Base-by-base conservation (phyloP, 2,888 invertebrate genomes). In the Punctoribates punctum region DNA sequence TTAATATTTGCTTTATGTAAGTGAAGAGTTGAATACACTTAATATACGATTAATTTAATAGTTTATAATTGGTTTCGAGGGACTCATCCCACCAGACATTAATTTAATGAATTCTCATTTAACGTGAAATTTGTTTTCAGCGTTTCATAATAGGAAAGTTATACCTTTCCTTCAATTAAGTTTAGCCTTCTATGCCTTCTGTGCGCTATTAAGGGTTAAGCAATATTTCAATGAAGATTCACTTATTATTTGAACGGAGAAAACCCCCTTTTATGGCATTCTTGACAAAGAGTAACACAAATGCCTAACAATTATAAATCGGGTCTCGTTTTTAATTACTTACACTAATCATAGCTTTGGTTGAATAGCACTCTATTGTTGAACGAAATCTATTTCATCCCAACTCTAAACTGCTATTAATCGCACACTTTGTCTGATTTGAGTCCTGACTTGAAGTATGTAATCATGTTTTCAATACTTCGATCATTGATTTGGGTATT, bases 21-120 rank as follows among this genome's bases (percentile, higher is more conserved):
- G 62, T 65, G n/a, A 65, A 65, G 65, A 34, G 65, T 34, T 65
- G 15, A 65, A 34, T 34, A 62, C 20, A 65, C 34, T 65, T 65
- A 38, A 65, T 15, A 34, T 65, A n/a, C 27, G 6, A 27, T 65
- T 34, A 29, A 65, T 65, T 34, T 38, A 34, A 27, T 29, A 29
- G 65, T 65, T 65, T 29, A n/a, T 65, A 65, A 65, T 65, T 27
- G 38, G 34, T 34, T 34, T 65, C 17, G 20, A 65, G 65, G 65
- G 65, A 65, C 65, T 65, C 65, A 65, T 34, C 65, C 65, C 65
- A 65, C 65, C 65, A 38, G 13, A 62, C 62, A 29, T 62, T 62
- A 27, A 62, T 27, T 62, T 62, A 27, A 62, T 27, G 25, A 27
- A 11, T 20, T 27, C 29, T 62, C 6, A 62, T 17, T 62, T 62